Conservation (phyloP, 2,113 vertebrate species). For the Pitta sordida region DNA sequence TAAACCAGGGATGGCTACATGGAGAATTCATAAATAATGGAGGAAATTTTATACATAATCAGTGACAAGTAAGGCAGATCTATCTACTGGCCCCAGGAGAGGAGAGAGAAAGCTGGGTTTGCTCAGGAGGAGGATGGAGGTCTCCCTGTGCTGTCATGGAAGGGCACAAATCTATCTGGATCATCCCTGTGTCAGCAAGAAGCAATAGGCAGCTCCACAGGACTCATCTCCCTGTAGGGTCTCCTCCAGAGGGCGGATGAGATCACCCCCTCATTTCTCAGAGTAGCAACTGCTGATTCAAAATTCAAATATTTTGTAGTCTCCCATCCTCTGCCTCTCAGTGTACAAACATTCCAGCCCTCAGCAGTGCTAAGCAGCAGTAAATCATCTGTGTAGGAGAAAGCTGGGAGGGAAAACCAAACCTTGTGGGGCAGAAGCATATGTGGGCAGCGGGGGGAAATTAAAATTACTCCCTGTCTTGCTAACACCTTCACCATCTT, state of each 20-base stretch:
- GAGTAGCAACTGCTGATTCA: conserved; percentile 17
- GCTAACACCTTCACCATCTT: neutral
- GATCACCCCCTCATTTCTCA: conserved; percentile 18
- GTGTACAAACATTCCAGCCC: neutral
- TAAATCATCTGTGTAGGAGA: conserved; percentile 11
- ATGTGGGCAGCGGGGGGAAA: neutral
- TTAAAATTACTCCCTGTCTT: neutral
- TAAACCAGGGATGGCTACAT: neutral
- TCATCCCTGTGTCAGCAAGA: neutral
- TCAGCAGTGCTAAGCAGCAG: neutral
- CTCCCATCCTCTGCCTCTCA: neutral
- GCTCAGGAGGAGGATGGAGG: neutral
- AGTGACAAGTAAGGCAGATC: neutral
- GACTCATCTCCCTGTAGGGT: neutral
- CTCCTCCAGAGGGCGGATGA: neutral
- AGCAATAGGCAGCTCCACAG: neutral
- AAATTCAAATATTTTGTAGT: neutral
- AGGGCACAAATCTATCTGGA: neutral
- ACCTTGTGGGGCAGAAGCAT: neutral
- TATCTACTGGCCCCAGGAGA: neutral
- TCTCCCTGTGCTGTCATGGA: neutral
- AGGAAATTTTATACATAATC: neutral
- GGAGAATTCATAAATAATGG: neutral
- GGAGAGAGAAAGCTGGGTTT: neutral
- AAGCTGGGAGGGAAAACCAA: neutral